Conservation (phyloP, 2,113 vertebrate genomes). For the Sorex fumeus region DNA sequence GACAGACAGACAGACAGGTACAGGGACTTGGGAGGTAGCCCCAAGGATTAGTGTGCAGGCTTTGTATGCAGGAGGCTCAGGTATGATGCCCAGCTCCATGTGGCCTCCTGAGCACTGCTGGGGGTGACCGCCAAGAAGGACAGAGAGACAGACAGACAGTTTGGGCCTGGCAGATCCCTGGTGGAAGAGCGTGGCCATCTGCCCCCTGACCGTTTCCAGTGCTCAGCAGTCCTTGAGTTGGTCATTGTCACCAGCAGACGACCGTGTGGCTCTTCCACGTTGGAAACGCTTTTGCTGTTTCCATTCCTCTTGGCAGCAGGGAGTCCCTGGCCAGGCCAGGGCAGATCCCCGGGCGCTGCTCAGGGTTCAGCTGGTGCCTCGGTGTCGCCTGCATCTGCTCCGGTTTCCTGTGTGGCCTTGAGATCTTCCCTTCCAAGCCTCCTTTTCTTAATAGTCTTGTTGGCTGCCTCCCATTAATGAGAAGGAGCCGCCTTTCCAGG, state of each 20-base stretch:
- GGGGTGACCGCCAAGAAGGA: background rate
- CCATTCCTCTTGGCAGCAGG: background rate
- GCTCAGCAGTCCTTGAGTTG: background rate
- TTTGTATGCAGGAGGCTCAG: too few relatives aligned
- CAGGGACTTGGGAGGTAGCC: too few relatives aligned
- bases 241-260: background rate
- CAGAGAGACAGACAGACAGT: background rate
- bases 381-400: rapidly evolving
- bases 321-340: background rate
- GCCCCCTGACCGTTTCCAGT: background rate
- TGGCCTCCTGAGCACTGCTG: too few relatives aligned
- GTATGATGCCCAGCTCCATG: too few relatives aligned
- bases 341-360: background rate
- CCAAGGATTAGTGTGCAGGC: too few relatives aligned
- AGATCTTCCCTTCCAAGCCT: background rate
- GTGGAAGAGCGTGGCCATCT: background rate
- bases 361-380: background rate
- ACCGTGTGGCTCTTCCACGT: constrained; percentile 23
- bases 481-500: background rate
- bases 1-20: too few relatives aligned
- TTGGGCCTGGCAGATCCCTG: background rate
- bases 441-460: background rate
- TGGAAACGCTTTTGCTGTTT: constrained; percentile 37
- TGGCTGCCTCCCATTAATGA: background rate
- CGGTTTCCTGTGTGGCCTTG: background rate